These are phyloP conservation scores for Ctenopoma kingsleyae DNA, from an alignment of 2,797 vertebrate species.

Conservation along the genomic window DNA sequence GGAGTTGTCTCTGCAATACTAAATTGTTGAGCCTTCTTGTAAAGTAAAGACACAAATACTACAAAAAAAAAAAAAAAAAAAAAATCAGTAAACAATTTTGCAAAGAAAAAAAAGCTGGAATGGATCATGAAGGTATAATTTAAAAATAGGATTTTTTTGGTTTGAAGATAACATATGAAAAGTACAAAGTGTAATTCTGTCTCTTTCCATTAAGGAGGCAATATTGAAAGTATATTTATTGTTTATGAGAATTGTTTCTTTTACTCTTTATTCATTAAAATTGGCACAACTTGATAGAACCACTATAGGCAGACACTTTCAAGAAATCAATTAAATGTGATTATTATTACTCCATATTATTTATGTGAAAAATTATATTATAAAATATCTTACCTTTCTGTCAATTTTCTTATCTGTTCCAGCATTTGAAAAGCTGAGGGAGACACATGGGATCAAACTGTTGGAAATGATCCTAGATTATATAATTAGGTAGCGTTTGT, in stretches of 20 bases:
- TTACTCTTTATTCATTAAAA: background rate
- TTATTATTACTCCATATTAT: too few relatives aligned
- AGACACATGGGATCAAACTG: conserved; percentile 25
- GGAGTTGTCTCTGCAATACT: background rate
- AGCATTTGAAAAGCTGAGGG: conserved; percentile 12
- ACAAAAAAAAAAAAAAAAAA: too few relatives aligned
- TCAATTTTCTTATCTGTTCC: conserved; percentile 11
- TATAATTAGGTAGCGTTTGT: conserved; percentile 14
- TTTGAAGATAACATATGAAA: background rate
- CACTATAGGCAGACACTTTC: background rate
- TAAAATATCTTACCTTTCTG: too few relatives aligned
- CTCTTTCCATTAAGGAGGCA: background rate
- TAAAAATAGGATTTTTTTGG: too few relatives aligned
- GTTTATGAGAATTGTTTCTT: background rate
- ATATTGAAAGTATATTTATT: background rate
- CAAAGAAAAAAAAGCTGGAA: too few relatives aligned
- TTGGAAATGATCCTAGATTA: conserved; percentile 24
- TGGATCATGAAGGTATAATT: too few relatives aligned
- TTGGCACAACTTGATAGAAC: background rate
- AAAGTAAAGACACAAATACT: too few relatives aligned
- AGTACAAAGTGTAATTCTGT: too few relatives aligned
- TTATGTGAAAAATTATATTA: too few relatives aligned
- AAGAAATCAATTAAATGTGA: background rate
- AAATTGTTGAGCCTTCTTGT: background rate
- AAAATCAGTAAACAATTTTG: too few relatives aligned